These are phyloP conservation scores for Eristalis pertinax DNA, from an alignment of 2,888 invertebrate species.

Conservation along the genomic window DNA sequence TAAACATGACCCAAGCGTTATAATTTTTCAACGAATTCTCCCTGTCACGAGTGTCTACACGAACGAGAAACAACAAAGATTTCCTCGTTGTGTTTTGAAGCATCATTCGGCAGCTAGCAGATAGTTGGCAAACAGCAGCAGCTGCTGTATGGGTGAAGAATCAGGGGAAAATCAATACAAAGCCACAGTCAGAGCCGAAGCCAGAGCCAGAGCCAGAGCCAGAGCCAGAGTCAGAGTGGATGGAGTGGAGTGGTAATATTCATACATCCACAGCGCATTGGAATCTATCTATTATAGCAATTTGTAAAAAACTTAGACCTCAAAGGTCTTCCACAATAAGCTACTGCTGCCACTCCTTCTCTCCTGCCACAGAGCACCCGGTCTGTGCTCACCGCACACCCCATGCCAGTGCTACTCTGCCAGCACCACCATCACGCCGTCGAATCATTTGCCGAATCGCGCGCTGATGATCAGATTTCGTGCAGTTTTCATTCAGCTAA, in stretches of 20 bases:
- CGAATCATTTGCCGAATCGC: constrained; percentile 64
- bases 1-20: constrained; percentile 64
- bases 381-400: constrained; percentile 15
- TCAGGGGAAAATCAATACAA: constrained; percentile 61
- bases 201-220: not conserved
- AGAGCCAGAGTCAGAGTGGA: too few relatives aligned
- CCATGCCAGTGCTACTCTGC: not conserved
- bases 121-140: constrained; percentile 41
- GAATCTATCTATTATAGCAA: constrained; percentile 71
- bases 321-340: constrained; percentile 72
- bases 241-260: constrained; percentile 64
- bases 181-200: not conserved
- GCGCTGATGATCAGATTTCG: constrained; percentile 72
- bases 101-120: constrained; percentile 46
- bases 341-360: constrained; percentile 72
- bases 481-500: constrained; percentile 69
- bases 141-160: constrained; percentile 54
- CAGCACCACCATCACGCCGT: constrained; percentile 2
- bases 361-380: constrained; percentile 45
- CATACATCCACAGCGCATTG: constrained; percentile 67
- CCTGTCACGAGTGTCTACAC: constrained; percentile 64
- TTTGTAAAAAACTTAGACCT: constrained; percentile 71
- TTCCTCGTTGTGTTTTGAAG: constrained; percentile 33
- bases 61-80: constrained; percentile 47
- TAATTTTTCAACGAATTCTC: constrained; percentile 61